Evolutionary conservation across 1,140 invertebrate species (phyloP), one percentile per base, ranked within the genome.

Genomic region (Anagrus nilaparvatae): DNA sequence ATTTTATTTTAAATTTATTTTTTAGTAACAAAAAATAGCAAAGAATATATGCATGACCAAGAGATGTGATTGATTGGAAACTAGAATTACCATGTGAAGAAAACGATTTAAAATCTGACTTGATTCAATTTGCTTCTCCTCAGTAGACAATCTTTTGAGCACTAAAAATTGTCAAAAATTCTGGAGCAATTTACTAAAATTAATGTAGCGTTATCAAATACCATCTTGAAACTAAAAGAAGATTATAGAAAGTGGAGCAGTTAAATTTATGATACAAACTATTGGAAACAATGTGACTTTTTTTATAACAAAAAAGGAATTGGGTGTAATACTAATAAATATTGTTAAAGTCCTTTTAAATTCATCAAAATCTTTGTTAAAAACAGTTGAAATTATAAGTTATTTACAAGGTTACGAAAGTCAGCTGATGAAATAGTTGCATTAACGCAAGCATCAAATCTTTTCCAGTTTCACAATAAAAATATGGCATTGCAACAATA

Each of bases 111-210:
- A 52, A 60, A 1, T 6, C 28, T 13, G 57, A 23, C 59, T 59
- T 63, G 49, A 63, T 54, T 47, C 61, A 48, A 46, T 47, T 46
- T 6, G 49, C 42, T 25, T 52, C 55, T 58, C 54, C 63, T 45
- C n/a, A 63, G 72, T 14, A 84, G 82, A 0, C 52, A 71, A 19
- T 2, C 54, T 73, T 35, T 61, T 87, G 2, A 76, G 87, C 51
- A 81, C 81, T 1, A 67, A 76, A 2, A 53, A 59, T 2, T 89
- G 86, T 63, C 77, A 0, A 75, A 80, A 58, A 77, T 87, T 21
- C 67, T 93, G 0, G 81, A 91, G 53, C 84, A 87, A 54, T 88
- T 87, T 61, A 78, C 87, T 1, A 78, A 82, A 55, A 75, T 86
- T 3, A 84, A 86, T 67, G 69, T 86, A 0, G 79, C 77, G 19